phyloP scores from a whole-genome alignment of 2,113 vertebrate genomes.

The Gallinago media region DNA sequence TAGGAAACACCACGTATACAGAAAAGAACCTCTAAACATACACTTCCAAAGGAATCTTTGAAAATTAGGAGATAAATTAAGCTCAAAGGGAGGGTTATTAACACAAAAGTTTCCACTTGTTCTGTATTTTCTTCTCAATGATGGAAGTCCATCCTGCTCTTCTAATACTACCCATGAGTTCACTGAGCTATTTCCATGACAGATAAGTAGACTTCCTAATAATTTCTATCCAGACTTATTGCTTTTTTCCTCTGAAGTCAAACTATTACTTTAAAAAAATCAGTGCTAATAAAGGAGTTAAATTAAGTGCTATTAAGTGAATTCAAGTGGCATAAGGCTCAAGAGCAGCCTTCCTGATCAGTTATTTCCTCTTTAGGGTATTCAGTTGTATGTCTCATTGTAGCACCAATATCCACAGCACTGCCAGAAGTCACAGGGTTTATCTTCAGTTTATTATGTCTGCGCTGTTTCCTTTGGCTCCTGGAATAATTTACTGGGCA shows the following conservation, averaged over 20 bases:
- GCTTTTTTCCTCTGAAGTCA: background rate
- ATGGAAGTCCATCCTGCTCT: background rate
- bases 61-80: background rate
- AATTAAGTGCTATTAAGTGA: background rate
- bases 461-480: background rate
- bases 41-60: background rate
- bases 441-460: background rate
- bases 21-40: background rate
- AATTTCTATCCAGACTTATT: background rate
- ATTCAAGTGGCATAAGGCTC: background rate
- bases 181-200: background rate
- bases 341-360: background rate
- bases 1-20: background rate
- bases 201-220: background rate
- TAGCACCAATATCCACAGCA: background rate
- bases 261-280: background rate
- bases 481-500: background rate
- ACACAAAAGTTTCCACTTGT: background rate
- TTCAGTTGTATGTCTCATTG: fast-evolving
- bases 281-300: background rate
- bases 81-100: background rate
- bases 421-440: background rate
- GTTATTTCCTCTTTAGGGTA: background rate
- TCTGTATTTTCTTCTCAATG: background rate
- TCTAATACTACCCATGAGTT: background rate